Conservation (phyloP, 2,797 vertebrate species). For the Dendrocincla tyrannina region DNA sequence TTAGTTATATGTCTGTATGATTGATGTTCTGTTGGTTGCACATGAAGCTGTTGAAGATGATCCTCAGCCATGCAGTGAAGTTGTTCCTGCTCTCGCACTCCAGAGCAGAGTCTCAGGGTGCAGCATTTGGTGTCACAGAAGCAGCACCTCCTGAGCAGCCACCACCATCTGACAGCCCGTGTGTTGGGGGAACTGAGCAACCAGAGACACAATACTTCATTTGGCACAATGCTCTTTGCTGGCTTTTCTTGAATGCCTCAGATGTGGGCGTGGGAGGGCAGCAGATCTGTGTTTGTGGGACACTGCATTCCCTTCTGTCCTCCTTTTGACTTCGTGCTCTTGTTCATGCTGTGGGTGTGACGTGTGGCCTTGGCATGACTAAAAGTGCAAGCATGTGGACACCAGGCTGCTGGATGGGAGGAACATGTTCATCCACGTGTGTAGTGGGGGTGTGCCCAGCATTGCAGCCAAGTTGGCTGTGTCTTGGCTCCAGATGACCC, state of each 20-base stretch:
- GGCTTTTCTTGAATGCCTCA: neutral
- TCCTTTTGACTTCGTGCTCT: neutral
- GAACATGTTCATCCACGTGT: neutral
- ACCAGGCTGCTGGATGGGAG: neutral
- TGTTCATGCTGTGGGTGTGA: fast-evolving
- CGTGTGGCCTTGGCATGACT: neutral
- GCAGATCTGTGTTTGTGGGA: neutral
- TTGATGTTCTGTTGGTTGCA: neutral
- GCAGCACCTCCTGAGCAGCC: neutral
- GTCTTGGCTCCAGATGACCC: neutral
- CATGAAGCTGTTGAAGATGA: neutral
- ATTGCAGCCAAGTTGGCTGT: neutral
- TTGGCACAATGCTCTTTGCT: neutral
- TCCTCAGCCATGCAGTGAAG: neutral
- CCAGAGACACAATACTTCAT: neutral
- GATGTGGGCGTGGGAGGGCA: neutral
- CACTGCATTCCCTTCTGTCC: neutral
- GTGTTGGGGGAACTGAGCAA: neutral
- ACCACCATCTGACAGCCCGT: fast-evolving
- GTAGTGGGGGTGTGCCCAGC: neutral
- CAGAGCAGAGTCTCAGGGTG: fast-evolving
- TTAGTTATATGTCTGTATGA: neutral
- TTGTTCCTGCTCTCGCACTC: fast-evolving
- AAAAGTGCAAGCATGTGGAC: neutral
- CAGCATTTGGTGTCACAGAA: neutral